Evolutionary conservation across 2,888 invertebrate genomes (phyloP).

Genomic region (Cataglyphis rosenhaueri): DNA sequence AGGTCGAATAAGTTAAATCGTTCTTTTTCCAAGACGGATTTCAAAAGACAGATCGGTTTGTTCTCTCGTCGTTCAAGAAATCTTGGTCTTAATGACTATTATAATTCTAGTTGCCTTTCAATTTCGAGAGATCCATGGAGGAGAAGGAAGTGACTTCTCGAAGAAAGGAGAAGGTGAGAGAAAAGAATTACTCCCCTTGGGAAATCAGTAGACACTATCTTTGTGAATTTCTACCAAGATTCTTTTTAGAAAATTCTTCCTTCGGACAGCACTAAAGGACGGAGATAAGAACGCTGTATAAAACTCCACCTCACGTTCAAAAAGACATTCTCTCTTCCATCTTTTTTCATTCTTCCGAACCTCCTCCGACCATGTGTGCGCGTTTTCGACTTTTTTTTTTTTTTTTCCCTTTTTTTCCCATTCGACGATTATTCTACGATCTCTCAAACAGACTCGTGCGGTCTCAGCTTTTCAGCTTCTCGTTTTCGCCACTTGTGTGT

Average conservation of each 20-base stretch:
- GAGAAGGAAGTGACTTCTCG: not conserved
- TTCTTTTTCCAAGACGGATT: not conserved
- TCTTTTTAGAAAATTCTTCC: constrained; percentile 46
- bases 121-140: constrained; percentile 43
- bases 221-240: constrained; percentile 64
- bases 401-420: not conserved
- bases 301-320: constrained; percentile 19
- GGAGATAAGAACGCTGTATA: constrained; percentile 23
- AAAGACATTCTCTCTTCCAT: constrained; percentile 16
- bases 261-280: constrained; percentile 6
- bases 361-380: not conserved
- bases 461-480: not conserved
- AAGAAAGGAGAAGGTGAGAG: constrained; percentile 24
- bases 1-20: not conserved
- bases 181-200: constrained; percentile 64
- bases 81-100: constrained; percentile 44
- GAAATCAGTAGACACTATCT: constrained; percentile 67
- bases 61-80: not conserved
- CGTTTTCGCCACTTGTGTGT: not conserved
- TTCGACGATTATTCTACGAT: not conserved
- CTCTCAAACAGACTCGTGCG: not conserved
- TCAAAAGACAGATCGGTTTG: no score
- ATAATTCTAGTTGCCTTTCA: constrained; percentile 59
- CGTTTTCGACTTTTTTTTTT: not conserved
- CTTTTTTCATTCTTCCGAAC: not conserved